Percentiles rank a stretch among this genome's conserved stretches.
Evolutionary conservation across 2,113 vertebrate species (phyloP).

Genomic region (Silurus glanis): DNA sequence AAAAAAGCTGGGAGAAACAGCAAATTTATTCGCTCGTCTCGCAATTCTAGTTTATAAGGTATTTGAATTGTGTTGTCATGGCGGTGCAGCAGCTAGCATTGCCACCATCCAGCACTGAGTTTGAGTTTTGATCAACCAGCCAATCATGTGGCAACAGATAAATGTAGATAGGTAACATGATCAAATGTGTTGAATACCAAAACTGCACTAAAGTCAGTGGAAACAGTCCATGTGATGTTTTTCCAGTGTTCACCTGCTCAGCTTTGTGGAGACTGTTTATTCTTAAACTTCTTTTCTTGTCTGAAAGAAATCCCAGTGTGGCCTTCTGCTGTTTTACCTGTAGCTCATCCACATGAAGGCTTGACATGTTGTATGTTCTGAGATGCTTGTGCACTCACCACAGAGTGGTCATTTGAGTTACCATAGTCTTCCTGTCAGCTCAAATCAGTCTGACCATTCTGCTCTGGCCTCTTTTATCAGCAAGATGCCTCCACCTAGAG

Average conservation of each 20-base stretch:
- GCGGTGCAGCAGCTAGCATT: background rate
- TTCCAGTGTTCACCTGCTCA: background rate
- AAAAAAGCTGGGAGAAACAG: background rate
- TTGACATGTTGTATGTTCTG: background rate
- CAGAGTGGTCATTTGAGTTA: background rate
- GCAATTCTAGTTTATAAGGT: background rate
- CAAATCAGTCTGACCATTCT: conserved; percentile 16
- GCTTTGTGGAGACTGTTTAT: background rate
- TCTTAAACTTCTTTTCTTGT: background rate
- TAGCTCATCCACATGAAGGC: background rate
- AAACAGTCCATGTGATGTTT: background rate
- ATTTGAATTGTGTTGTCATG: background rate
- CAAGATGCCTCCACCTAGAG: background rate
- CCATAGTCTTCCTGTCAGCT: conserved; percentile 3
- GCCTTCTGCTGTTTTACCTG: background rate
- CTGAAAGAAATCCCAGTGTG: background rate
- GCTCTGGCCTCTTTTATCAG: background rate
- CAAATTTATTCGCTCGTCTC: background rate
- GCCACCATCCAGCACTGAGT: background rate
- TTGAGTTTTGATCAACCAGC: background rate
- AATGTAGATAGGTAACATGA: background rate
- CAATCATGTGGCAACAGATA: background rate
- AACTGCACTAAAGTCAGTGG: background rate
- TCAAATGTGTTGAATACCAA: background rate
- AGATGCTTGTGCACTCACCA: background rate